Conservation (phyloP, 2,888 invertebrate species). For the Eledona agricola region DNA sequence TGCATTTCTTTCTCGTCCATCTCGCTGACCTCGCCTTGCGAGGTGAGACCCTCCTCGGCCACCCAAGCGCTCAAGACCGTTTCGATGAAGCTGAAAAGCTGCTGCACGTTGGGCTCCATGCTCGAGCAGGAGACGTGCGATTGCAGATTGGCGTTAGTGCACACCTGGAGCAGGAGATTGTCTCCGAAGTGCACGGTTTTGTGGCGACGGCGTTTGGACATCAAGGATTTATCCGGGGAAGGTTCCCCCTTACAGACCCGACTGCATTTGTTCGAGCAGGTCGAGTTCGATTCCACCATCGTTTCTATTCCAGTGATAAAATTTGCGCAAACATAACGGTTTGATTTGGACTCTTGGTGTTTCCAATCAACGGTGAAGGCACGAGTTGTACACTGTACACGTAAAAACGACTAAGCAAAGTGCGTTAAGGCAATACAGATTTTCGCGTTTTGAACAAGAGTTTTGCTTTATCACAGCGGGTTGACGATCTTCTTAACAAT, state of each 20-base stretch:
- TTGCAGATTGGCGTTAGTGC: conserved; percentile 72
- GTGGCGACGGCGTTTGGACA: conserved; percentile 76
- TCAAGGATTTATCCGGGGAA: conserved; percentile 58
- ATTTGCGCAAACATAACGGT: conserved; percentile 48
- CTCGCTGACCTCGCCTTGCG: conserved; percentile 78
- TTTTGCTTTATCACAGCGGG: conserved; percentile 59
- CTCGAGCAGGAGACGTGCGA: conserved; percentile 65
- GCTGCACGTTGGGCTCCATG: conserved; percentile 80
- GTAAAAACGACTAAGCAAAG: conserved; percentile 52
- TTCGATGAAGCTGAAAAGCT: conserved; percentile 83
- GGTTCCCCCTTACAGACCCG: conserved; percentile 56
- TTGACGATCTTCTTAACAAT: conserved; percentile 53
- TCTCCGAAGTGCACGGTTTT: conserved; percentile 83
- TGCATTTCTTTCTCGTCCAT: conserved; percentile 73
- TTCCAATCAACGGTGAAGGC: conserved; percentile 52
- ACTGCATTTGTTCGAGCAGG: conserved; percentile 57
- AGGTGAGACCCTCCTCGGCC: conserved; percentile 75
- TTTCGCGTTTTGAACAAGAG: conserved; percentile 40
- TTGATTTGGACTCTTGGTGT: conserved; percentile 37
- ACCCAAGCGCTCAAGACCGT: conserved; percentile 83
- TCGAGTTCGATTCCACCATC: conserved; percentile 62
- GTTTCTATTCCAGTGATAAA: conserved; percentile 41
- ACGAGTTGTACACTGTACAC: conserved; percentile 50
- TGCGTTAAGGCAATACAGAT: conserved; percentile 53
- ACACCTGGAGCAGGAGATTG: conserved; percentile 77